These are phyloP conservation scores for Agrotis puta DNA, from an alignment of 2,888 invertebrate species.

Conservation along the genomic window DNA sequence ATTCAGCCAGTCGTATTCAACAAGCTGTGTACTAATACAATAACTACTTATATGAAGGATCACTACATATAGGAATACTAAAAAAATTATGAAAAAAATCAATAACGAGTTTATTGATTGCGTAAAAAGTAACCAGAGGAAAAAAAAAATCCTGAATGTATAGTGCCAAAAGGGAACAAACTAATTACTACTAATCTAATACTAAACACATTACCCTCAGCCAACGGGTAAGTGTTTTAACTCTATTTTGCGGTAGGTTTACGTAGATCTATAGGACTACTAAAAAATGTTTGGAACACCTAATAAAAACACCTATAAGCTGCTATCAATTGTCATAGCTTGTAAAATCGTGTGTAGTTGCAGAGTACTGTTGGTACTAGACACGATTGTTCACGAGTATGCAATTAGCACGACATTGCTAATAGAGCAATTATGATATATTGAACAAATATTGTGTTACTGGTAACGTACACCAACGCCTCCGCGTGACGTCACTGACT, in stretches of 20 bases:
- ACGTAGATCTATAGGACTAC: background rate
- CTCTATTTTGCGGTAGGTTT: background rate
- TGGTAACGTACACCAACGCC: slow-evolving; percentile 47
- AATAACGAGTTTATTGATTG: too few species aligned
- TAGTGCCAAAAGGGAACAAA: too few species aligned
- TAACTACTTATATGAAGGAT: too few species aligned
- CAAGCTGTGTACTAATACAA: background rate
- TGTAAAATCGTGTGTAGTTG: slow-evolving; percentile 20
- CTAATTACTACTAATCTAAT: too few species aligned
- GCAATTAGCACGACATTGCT: slow-evolving; percentile 57
- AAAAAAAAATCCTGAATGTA: too few species aligned
- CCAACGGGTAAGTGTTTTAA: too few species aligned
- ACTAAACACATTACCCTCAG: too few species aligned
- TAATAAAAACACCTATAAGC: background rate
- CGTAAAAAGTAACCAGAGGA: too few species aligned
- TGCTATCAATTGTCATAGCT: slow-evolving; percentile 1
- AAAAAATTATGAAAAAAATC: too few species aligned
- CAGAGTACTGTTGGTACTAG: slow-evolving; percentile 14
- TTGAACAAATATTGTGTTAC: slow-evolving; percentile 60
- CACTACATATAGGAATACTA: too few species aligned
- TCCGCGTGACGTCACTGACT: slow-evolving; percentile 71
- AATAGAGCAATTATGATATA: slow-evolving; percentile 58
- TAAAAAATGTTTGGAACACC: background rate
- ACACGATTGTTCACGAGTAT: slow-evolving; percentile 38
- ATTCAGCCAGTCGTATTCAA: background rate